These are phyloP conservation scores for Pogonomyrmex barbatus DNA, from an alignment of 1,140 invertebrate genomes.

Conservation along the genomic window DNA sequence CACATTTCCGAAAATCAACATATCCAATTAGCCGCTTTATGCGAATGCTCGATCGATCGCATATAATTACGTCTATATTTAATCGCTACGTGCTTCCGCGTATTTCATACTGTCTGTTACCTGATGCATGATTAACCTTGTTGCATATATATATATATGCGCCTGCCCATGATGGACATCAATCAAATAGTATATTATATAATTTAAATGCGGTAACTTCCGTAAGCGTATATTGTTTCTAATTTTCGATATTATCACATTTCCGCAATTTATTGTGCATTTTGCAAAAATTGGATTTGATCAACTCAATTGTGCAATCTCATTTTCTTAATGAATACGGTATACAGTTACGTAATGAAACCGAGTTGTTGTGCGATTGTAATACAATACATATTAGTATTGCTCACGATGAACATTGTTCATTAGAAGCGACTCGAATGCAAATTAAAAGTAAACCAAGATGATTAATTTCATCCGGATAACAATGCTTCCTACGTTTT, in stretches of 20 bases:
- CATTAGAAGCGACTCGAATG: background rate
- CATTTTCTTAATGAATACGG: background rate
- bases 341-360: background rate
- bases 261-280: background rate
- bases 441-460: conserved; percentile 37
- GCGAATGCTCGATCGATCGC: background rate
- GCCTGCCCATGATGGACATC: background rate
- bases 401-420: background rate
- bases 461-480: conserved; percentile 14
- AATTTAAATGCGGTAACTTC: background rate
- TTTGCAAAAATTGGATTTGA: background rate
- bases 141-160: background rate
- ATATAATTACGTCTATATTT: conserved; percentile 45
- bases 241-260: conserved; percentile 13
- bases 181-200: conserved; percentile 30
- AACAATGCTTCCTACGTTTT: background rate
- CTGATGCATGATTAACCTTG: conserved; percentile 40
- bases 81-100: background rate
- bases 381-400: background rate
- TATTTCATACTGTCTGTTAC: conserved; percentile 33
- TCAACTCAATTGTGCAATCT: background rate
- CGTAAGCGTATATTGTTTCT: background rate
- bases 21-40: background rate
- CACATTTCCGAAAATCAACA: background rate
- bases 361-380: conserved; percentile 5